These are phyloP conservation scores for Acanthosoma haemorrhoidale DNA, from an alignment of 2,888 invertebrate species.

Conservation along the genomic window DNA sequence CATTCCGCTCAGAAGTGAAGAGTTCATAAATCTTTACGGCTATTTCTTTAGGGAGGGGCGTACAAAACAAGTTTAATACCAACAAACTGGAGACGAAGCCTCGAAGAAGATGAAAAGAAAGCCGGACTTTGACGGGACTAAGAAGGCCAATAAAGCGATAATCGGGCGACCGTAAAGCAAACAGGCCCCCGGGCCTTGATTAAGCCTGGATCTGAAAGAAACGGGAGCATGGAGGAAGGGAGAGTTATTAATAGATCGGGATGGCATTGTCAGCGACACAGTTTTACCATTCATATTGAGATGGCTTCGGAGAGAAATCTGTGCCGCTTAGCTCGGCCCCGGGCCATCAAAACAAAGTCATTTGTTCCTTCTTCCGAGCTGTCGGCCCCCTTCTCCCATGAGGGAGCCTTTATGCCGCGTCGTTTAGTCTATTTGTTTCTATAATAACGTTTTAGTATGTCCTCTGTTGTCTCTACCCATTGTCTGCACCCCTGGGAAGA, in stretches of 20 bases:
- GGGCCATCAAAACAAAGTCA: constrained; percentile 6
- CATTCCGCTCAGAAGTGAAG: neutral
- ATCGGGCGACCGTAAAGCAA: neutral
- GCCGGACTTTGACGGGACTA: neutral
- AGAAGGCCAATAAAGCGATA: neutral
- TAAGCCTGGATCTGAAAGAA: neutral
- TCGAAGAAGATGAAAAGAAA: neutral
- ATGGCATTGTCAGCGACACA: neutral
- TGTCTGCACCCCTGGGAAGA: neutral
- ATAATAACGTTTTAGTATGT: neutral
- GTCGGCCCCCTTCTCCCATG: neutral
- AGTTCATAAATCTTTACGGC: neutral
- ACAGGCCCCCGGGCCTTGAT: neutral
- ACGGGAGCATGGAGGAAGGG: neutral
- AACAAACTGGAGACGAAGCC: neutral
- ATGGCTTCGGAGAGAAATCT: neutral
- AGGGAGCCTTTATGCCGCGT: neutral
- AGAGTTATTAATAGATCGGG: neutral
- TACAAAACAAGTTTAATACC: neutral
- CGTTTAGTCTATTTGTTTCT: neutral
- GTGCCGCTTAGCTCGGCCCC: neutral
- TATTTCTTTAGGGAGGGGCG: neutral
- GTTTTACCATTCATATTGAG: neutral
- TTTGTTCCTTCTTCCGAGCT: neutral
- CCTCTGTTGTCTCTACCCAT: neutral